Evolutionary conservation across 2,888 invertebrate genomes (phyloP).

Genomic region (Drosophila ustulata): DNA sequence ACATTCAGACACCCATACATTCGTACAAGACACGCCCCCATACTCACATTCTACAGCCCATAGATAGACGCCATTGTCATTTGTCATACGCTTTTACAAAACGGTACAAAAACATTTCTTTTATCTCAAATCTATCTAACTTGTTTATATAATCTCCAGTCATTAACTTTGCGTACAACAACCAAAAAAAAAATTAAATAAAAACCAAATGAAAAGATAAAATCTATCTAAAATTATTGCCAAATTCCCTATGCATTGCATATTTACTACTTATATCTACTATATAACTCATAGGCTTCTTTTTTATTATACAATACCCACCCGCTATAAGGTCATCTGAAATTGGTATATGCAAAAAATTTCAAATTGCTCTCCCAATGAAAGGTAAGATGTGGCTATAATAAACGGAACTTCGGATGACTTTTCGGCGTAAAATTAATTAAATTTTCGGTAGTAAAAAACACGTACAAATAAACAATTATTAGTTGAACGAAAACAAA

Average conservation of each 20-base stretch:
- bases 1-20: conserved; percentile 23
- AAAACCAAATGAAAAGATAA: conserved; percentile 49
- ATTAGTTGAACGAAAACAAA: conserved; percentile 45
- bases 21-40: conserved; percentile 23
- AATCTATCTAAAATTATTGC: conserved; percentile 61
- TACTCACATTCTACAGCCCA: conserved; percentile 12
- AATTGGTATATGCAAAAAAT: conserved; percentile 38
- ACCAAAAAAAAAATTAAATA: conserved; percentile 25
- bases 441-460: conserved; percentile 50
- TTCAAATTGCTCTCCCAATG: background rate
- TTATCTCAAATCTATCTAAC: conserved; percentile 49
- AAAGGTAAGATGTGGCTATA: conserved; percentile 51
- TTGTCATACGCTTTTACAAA: conserved; percentile 63
- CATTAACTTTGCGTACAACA: conserved; percentile 81
- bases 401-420: conserved; percentile 35
- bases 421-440: conserved; percentile 34
- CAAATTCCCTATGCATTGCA: conserved; percentile 69
- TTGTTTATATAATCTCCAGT: conserved; percentile 79
- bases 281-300: conserved; percentile 23
- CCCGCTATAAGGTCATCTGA: conserved; percentile 50
- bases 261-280: conserved; percentile 38
- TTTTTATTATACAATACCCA: conserved; percentile 9
- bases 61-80: conserved; percentile 50
- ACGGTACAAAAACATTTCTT: conserved; percentile 55
- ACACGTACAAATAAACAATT: conserved; percentile 28